phyloP scores from a whole-genome alignment of 2,888 invertebrate genomes.

The Sepiola atlantica region DNA sequence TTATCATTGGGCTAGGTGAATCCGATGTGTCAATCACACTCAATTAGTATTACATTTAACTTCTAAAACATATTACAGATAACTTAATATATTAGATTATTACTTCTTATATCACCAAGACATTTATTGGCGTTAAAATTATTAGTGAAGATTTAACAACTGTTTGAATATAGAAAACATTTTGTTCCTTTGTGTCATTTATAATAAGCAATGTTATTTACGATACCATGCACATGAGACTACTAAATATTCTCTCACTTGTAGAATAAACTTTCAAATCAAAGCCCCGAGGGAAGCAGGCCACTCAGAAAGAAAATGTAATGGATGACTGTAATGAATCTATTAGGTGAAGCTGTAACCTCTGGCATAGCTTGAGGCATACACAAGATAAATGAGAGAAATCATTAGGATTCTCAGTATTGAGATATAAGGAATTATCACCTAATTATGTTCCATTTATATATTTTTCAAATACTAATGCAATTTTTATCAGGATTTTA shows the following conservation, averaged over 20 bases:
- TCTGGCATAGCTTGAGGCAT: not conserved
- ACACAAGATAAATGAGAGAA: not conserved
- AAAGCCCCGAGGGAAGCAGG: not conserved
- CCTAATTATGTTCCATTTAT: not conserved
- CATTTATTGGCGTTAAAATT: not conserved
- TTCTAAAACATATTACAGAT: no score
- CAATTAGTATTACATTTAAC: no score
- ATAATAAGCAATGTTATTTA: not conserved
- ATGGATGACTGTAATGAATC: not conserved
- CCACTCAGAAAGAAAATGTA: not conserved
- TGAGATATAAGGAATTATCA: not conserved
- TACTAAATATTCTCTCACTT: not conserved
- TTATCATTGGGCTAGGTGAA: no score
- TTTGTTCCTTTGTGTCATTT: not conserved
- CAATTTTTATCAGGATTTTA: not conserved
- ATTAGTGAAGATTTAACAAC: constrained; percentile 32
- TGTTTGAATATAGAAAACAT: not conserved
- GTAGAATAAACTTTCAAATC: not conserved
- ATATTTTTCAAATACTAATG: not conserved
- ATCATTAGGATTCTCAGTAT: not conserved
- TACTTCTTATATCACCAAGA: not conserved
- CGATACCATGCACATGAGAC: not conserved
- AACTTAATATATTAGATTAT: no score
- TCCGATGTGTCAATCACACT: no score
- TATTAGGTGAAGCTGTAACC: not conserved